Conservation (phyloP, 2,797 vertebrate species). For the Tenualosa thibaudeaui region DNA sequence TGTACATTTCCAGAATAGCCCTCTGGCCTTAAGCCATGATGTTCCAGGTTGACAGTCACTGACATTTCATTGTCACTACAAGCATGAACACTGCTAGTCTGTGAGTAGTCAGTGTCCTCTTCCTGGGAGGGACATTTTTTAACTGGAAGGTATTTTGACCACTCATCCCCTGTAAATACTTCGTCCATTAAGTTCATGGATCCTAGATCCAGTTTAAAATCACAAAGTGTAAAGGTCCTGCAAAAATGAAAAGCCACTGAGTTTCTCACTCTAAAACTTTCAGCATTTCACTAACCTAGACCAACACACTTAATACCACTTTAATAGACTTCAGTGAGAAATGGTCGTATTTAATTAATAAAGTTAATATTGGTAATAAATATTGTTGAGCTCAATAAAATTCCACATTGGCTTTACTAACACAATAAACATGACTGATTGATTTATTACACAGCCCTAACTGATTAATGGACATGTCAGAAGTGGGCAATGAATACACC, state of each 20-base stretch:
- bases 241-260: conserved; percentile 11
- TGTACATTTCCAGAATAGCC: not conserved
- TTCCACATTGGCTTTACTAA: not conserved
- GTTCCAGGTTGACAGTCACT: not conserved
- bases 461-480: not conserved
- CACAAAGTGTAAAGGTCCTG: conserved; percentile 48
- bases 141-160: conserved; percentile 44
- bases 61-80: not conserved
- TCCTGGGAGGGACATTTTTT: conserved; percentile 9
- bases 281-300: not conserved
- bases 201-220: conserved; percentile 44
- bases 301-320: not conserved
- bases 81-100: not conserved
- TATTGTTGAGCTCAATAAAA: not conserved
- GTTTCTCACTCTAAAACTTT: not conserved
- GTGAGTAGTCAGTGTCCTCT: conserved; percentile 2
- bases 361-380: not conserved
- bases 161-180: conserved; percentile 50
- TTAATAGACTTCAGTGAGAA: not conserved
- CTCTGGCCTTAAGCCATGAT: not conserved
- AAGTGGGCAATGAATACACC: not conserved
- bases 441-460: too few species aligned
- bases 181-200: conserved; percentile 52
- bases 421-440: too few species aligned
- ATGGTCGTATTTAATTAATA: not conserved